Conservation (phyloP, 2,113 vertebrate species). For the Nycticorax nycticorax region DNA sequence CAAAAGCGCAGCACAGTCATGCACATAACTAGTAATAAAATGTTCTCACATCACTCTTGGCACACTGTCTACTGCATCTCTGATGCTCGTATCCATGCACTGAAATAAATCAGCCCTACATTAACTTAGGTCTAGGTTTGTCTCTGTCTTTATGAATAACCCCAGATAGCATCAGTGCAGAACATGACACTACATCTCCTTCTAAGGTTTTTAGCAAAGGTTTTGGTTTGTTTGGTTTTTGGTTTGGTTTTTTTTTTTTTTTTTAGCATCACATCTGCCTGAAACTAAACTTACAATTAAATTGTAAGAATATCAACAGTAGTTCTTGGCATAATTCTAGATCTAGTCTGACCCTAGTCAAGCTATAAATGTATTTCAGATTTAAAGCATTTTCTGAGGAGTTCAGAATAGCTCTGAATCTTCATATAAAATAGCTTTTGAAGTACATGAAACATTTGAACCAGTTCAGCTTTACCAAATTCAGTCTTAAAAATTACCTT, state of each 20-base stretch:
- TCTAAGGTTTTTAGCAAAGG: neutral
- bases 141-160: neutral
- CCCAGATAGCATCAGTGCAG: neutral
- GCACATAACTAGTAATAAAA: neutral
- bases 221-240: neutral
- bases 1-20: neutral
- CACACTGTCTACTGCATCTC: neutral
- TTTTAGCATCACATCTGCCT: neutral
- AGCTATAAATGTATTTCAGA: neutral
- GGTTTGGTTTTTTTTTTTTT: no score
- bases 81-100: neutral
- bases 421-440: neutral
- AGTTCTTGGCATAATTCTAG: neutral
- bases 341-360: neutral
- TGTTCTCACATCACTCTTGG: neutral
- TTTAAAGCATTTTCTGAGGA: neutral
- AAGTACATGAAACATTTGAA: neutral
- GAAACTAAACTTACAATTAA: neutral
- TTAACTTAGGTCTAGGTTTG: neutral
- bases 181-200: neutral
- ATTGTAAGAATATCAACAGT: neutral
- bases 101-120: neutral
- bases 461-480: neutral
- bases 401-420: neutral
- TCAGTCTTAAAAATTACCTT: neutral